phyloP scores from a whole-genome alignment of 2,113 vertebrate genomes.

The Tyrannus savana region DNA sequence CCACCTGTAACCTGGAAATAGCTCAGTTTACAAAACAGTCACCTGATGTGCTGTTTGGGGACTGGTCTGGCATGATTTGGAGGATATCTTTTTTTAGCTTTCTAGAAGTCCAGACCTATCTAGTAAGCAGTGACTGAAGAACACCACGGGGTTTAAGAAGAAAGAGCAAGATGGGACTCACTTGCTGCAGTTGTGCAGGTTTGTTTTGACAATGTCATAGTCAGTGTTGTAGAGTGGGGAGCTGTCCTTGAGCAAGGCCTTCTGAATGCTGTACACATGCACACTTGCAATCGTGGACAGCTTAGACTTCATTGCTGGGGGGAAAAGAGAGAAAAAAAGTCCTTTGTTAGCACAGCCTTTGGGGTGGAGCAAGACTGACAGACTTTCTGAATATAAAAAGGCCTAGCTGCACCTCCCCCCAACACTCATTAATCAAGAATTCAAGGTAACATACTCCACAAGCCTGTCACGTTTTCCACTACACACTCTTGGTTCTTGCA shows the following conservation, averaged over 20 bases:
- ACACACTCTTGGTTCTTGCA: neutral
- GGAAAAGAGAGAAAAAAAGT: neutral
- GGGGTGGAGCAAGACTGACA: neutral
- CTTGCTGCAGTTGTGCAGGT: constrained; percentile 91
- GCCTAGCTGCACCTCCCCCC: neutral
- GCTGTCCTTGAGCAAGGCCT: constrained; percentile 91
- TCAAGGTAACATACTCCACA: neutral
- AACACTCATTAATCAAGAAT: accelerated
- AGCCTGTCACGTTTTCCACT: neutral
- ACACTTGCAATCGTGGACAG: constrained; percentile 83
- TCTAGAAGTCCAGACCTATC: neutral
- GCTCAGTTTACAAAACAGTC: neutral
- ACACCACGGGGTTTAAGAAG: neutral
- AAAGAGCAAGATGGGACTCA: constrained; percentile 41
- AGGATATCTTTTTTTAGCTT: neutral
- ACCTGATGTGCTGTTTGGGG: neutral
- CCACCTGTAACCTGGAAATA: neutral
- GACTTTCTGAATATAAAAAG: neutral
- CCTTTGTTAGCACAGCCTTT: constrained; percentile 49
- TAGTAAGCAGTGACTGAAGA: neutral
- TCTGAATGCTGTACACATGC: constrained; percentile 96
- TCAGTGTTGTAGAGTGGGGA: constrained; percentile 91
- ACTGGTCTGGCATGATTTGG: neutral
- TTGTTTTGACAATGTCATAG: constrained; percentile 92
- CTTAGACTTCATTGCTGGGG: constrained; percentile 86